These are phyloP conservation scores for Pavo muticus DNA, from an alignment of 2,113 vertebrate genomes.

Conservation along the genomic window DNA sequence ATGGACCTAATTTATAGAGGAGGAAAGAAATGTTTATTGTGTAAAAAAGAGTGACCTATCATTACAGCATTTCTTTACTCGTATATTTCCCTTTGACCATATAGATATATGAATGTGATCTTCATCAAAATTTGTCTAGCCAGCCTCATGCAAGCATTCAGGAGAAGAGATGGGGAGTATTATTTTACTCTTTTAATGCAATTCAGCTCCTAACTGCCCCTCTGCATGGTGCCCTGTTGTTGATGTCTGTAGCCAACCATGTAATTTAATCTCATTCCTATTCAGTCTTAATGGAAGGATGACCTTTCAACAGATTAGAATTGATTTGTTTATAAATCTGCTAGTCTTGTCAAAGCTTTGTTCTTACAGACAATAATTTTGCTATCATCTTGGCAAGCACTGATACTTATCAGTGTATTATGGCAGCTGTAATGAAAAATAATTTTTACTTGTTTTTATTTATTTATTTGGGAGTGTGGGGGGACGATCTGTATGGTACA, in stretches of 20 bases:
- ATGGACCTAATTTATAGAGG: neutral
- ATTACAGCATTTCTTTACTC: neutral
- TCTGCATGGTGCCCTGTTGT: neutral
- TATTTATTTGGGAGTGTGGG: neutral
- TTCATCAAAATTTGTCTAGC: neutral
- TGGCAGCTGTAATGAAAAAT: neutral
- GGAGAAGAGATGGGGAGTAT: neutral
- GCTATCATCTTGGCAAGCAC: neutral
- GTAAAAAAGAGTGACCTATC: neutral
- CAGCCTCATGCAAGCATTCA: neutral
- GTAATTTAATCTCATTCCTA: constrained; percentile 62
- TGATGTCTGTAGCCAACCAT: constrained; percentile 43
- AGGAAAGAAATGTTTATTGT: neutral
- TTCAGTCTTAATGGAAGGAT: constrained; percentile 55
- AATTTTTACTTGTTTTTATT: neutral
- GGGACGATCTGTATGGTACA: neutral
- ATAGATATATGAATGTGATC: neutral
- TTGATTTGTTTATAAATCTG: constrained; percentile 69
- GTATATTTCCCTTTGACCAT: neutral
- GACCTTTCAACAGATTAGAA: constrained; percentile 66
- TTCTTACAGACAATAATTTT: constrained; percentile 57
- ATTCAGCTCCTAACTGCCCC: neutral
- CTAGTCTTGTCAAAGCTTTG: constrained; percentile 47
- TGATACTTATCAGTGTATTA: constrained; percentile 19
- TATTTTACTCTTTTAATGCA: neutral